A percentile compares a stretch with the other conserved stretches of the same genome.
Conservation (phyloP, 2,888 invertebrate genomes). For the Galerucella nymphaeae region DNA sequence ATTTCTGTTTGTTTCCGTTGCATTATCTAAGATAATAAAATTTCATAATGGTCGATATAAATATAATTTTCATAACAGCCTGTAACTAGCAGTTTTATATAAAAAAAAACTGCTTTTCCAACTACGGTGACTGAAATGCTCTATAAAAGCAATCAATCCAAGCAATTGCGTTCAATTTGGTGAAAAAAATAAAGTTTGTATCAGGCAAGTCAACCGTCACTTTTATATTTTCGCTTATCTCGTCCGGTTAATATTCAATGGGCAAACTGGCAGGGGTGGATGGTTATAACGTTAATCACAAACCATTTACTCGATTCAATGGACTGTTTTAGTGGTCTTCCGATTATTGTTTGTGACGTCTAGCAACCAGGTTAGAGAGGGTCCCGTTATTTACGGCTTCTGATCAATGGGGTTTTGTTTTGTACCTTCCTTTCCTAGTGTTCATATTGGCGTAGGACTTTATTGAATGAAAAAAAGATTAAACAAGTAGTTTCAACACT, state of each 20-base stretch:
- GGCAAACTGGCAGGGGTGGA: constrained; percentile 15
- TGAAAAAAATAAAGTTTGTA: not conserved
- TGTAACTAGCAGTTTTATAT: not conserved
- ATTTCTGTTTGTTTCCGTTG: no score
- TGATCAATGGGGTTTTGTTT: not conserved
- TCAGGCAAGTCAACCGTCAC: not conserved
- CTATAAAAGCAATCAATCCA: not conserved
- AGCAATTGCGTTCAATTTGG: not conserved
- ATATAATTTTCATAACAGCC: not conserved
- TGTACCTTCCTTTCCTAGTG: not conserved
- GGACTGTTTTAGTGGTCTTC: constrained; percentile 35
- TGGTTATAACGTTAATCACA: constrained; percentile 26
- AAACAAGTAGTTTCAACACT: no score
- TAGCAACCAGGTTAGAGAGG: constrained; percentile 1
- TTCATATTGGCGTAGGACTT: no score
- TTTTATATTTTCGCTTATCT: constrained; percentile 25
- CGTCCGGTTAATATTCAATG: constrained; percentile 19
- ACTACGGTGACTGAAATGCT: not conserved
- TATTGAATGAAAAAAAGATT: no score
- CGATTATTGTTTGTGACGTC: constrained; percentile 22
- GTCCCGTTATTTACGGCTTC: not conserved
- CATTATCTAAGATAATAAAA: no score
- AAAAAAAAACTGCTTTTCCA: not conserved
- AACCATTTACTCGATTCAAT: constrained; percentile 29
- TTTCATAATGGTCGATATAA: no score